Conservation (phyloP, 2,113 vertebrate genomes). For the Asarcornis scutulata region DNA sequence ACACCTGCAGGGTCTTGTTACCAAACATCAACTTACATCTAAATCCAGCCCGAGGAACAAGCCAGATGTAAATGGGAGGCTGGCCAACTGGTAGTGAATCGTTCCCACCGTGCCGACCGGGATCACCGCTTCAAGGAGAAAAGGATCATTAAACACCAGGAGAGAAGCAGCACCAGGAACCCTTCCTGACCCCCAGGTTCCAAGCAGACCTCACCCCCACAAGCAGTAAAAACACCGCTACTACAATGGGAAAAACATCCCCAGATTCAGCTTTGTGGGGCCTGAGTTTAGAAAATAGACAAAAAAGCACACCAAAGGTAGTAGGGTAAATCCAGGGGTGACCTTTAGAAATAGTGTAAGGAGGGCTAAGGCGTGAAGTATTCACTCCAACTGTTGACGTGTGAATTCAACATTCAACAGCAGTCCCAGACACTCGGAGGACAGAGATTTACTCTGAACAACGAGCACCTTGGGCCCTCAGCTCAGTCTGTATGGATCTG, state of each 20-base stretch:
- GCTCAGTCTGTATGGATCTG: no score
- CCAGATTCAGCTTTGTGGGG: neutral
- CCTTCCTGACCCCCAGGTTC: neutral
- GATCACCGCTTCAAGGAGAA: neutral
- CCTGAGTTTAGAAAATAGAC: neutral
- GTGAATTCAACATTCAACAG: neutral
- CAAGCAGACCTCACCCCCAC: neutral
- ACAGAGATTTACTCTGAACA: neutral
- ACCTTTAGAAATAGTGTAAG: rapidly evolving
- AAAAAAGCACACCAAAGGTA: no score
- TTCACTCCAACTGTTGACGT: rapidly evolving
- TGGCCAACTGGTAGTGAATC: slow-evolving; percentile 33
- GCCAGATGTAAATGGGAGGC: neutral
- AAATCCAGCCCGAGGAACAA: neutral
- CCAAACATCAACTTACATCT: neutral
- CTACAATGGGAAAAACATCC: neutral
- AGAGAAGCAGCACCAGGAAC: neutral
- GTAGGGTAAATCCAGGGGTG: neutral
- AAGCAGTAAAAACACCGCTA: neutral
- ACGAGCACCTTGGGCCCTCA: neutral
- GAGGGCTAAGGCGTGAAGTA: neutral
- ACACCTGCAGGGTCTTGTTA: rapidly evolving
- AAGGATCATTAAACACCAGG: rapidly evolving
- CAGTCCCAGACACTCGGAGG: neutral
- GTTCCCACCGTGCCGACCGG: neutral